Percentiles rank a stretch among this genome's conserved stretches.
phyloP scores from a whole-genome alignment of 2,888 invertebrate genomes.

The Escarpia spicata region DNA sequence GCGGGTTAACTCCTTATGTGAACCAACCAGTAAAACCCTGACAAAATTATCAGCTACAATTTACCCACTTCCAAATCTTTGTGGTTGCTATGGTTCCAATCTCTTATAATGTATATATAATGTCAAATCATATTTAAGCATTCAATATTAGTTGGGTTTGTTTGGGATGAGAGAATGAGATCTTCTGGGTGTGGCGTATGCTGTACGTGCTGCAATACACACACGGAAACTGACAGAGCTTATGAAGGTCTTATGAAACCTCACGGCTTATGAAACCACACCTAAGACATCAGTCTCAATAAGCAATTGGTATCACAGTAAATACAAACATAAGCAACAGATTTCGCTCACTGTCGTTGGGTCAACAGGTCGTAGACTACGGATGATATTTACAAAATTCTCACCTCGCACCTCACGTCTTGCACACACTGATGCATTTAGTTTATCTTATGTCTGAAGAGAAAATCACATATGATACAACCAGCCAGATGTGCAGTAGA shows the following conservation, averaged over 20 bases:
- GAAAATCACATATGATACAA: not conserved
- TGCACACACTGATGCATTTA: not conserved
- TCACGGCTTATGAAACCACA: not conserved
- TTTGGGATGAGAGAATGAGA: not conserved
- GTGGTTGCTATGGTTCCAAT: too few species aligned
- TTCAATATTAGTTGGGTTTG: not conserved
- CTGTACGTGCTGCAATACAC: not conserved
- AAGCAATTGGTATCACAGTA: not conserved
- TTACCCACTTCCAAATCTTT: too few species aligned
- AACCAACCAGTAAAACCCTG: not conserved
- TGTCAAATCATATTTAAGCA: not conserved
- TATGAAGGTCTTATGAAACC: not conserved
- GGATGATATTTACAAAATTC: not conserved
- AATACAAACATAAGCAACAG: not conserved
- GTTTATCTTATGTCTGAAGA: not conserved
- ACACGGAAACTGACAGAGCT: not conserved
- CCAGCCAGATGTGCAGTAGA: not conserved
- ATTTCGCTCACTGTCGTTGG: not conserved
- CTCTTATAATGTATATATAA: too few species aligned
- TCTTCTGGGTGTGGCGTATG: not conserved
- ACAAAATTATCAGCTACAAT: not conserved
- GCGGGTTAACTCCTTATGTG: not conserved
- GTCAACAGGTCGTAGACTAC: conserved; percentile 12
- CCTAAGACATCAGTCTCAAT: not conserved
- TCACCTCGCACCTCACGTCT: not conserved